These are phyloP conservation scores for Phaenicophaeus curvirostris DNA, from an alignment of 2,797 vertebrate genomes.

Conservation along the genomic window DNA sequence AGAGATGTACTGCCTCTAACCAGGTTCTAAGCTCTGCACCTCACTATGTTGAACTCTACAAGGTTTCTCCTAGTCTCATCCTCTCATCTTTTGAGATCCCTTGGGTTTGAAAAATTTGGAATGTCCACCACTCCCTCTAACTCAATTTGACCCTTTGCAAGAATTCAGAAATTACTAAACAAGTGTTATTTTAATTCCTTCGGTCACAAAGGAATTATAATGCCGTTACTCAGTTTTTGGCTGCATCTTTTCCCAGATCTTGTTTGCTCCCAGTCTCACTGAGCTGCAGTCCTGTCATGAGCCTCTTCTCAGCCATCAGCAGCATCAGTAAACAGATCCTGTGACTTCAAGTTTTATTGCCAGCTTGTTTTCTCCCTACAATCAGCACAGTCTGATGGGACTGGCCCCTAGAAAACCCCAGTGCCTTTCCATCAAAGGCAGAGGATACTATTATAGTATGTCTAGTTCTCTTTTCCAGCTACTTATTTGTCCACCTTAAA, in stretches of 20 bases:
- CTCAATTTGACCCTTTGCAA: neutral
- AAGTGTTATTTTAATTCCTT: neutral
- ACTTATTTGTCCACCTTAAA: neutral
- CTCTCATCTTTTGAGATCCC: neutral
- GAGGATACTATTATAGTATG: neutral
- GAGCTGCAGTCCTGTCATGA: neutral
- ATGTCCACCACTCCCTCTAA: neutral
- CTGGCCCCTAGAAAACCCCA: accelerated
- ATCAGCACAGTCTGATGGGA: neutral
- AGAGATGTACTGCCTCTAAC: neutral
- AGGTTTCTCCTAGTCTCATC: neutral
- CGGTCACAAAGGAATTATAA: neutral
- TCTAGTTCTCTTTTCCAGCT: neutral
- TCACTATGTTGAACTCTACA: accelerated
- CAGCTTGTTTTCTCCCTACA: neutral
- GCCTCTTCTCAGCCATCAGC: neutral
- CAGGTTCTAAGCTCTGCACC: neutral
- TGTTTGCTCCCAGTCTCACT: neutral
- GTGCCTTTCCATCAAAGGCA: neutral
- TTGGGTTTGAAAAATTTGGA: neutral
- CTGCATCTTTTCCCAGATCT: neutral
- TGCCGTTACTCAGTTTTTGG: neutral
- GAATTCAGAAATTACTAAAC: neutral
- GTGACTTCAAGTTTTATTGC: neutral
- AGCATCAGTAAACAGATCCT: neutral